Evolutionary conservation across 2,888 invertebrate species (phyloP).

Genomic region (Vannuccia rotundouncinata): DNA sequence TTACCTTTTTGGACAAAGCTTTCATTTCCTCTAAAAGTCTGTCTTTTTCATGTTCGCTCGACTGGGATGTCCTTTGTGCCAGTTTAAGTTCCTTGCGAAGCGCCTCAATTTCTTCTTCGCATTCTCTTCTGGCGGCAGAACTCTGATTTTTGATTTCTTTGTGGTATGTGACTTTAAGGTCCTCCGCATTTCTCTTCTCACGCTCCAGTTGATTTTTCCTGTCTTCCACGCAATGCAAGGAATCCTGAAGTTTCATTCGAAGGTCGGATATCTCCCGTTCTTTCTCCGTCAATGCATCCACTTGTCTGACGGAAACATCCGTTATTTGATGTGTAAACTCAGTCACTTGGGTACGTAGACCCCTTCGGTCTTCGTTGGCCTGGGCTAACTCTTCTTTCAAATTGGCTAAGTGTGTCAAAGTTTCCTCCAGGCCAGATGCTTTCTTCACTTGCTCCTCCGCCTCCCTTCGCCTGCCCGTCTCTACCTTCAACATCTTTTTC

Average conservation of each 20-base stretch:
- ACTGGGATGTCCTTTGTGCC: background rate
- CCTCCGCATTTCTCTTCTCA: background rate
- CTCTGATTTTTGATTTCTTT: conserved; percentile 11
- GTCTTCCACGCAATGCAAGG: background rate
- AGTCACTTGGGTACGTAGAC: background rate
- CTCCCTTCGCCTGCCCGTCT: background rate
- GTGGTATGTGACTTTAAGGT: conserved; percentile 6
- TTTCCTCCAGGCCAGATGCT: background rate
- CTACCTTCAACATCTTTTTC: background rate
- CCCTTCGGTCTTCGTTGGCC: background rate
- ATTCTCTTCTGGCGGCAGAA: background rate
- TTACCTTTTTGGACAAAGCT: background rate
- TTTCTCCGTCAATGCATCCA: background rate
- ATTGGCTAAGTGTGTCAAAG: background rate
- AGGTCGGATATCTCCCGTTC: background rate
- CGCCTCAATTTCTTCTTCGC: background rate
- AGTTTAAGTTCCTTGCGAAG: background rate
- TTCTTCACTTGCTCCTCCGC: background rate
- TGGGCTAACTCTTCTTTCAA: background rate
- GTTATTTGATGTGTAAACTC: background rate
- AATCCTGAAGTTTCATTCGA: background rate
- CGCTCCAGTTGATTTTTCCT: background rate
- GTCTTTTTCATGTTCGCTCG: background rate
- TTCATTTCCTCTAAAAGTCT: background rate
- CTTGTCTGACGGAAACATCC: background rate